A percentile compares a stretch with the other conserved stretches of the same genome.
phyloP scores from a whole-genome alignment of 2,113 vertebrate species.

The Rattus norvegicus region GRCr8 NC_086039.1:111921501-111922000 shows the following conservation, averaged over 20 bases:
- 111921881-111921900: neutral
- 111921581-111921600: too few species aligned
- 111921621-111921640: neutral
- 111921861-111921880: neutral
- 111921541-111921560: neutral
- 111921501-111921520: neutral
- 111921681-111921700: neutral
- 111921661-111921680: neutral
- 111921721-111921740: neutral
- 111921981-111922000: neutral
- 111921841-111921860: constrained; percentile 29
- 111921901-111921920: neutral
- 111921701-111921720: neutral
- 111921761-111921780: neutral
- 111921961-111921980: neutral
- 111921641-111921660: neutral
- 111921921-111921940: neutral
- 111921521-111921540: neutral
- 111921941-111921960: neutral
- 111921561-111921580: neutral
- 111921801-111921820: neutral
- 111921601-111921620: neutral
- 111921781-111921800: neutral
- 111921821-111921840: neutral
- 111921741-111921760: neutral